Base-by-base conservation (phyloP, 1,140 invertebrate species). In the Drosophila melanogaster region DNA sequence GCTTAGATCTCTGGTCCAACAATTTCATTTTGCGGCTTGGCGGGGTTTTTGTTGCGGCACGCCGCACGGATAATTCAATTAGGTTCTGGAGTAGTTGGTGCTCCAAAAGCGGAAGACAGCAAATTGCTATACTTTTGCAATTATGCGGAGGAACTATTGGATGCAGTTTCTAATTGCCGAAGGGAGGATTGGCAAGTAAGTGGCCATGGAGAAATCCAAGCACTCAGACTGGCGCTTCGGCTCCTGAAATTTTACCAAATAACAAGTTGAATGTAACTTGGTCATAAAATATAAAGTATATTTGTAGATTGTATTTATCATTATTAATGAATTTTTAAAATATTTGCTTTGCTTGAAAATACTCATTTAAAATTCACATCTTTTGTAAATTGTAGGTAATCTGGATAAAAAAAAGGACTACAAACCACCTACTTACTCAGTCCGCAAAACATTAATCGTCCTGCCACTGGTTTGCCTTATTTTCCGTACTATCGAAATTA, bases 61-160 rank as follows among this genome's bases (percentile, higher is more conserved):
- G 35, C 81, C 62, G 44, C 71, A 54, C 57, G 50, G 59, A 84
- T 87, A 87, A 86, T 87, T 87, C 83, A 87, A 87, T 87, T 87
- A 87, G 76, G 78, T 81, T 78, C 64, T 67, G 62, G 58, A 89
- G 57, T 67, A 72, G 60, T 53, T 51, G 66, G 38, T 67, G 49
- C 66, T 60, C 69, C 50, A 43, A 62, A 62, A 60, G 33, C 47
- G 62, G 60, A 86, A 87, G 77, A 49, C 43, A 49, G 44, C 66
- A 89, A 89, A 83, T 87, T 87, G 83, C 66, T 79, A 83, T 79
- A 83, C 75, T 83, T 87, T 83, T 44, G 79, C 79, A 87, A 87
- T 87, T 87, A 87, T 83, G 71, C 75, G 64, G 72, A 53, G 64
- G 72, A 57, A 58, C 65, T 65, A 60, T 59, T 60, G 17, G 41